Conservation (phyloP, 2,113 vertebrate genomes). For the Turnix velox region DNA sequence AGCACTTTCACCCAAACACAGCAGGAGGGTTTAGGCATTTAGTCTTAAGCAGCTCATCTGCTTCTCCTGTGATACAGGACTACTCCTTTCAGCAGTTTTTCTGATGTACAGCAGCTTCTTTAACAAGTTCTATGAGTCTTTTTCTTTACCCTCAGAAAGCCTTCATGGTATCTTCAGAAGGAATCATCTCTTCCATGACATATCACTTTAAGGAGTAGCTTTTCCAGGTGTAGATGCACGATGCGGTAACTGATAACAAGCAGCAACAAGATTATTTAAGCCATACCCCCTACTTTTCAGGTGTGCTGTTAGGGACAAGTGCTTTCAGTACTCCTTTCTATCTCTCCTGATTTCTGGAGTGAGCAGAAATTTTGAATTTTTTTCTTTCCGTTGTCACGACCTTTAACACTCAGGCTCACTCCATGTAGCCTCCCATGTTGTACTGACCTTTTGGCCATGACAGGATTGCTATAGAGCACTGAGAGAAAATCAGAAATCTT, state of each 20-base stretch:
- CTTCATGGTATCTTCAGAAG: not conserved
- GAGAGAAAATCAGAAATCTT: conserved; percentile 1
- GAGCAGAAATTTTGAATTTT: not conserved
- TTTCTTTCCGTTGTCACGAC: not conserved
- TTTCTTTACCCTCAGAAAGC: not conserved
- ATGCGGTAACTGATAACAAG: not conserved
- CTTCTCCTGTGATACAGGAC: not conserved
- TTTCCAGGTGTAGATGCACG: not conserved
- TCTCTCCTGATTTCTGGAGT: not conserved
- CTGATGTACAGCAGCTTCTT: not conserved
- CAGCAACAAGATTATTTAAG: not conserved
- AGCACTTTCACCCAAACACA: not conserved
- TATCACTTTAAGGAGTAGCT: not conserved
- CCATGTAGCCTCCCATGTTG: not conserved
- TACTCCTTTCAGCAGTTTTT: not conserved
- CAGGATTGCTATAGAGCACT: not conserved
- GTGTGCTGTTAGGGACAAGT: not conserved
- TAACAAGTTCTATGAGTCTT: not conserved
- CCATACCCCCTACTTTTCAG: not conserved
- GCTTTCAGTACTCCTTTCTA: not conserved
- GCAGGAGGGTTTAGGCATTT: not conserved
- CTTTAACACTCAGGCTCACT: not conserved
- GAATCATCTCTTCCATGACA: not conserved
- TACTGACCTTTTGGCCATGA: not conserved
- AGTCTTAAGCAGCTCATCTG: not conserved